Conservation (phyloP, 2,113 vertebrate genomes). For the Spilogale gracilis region DNA sequence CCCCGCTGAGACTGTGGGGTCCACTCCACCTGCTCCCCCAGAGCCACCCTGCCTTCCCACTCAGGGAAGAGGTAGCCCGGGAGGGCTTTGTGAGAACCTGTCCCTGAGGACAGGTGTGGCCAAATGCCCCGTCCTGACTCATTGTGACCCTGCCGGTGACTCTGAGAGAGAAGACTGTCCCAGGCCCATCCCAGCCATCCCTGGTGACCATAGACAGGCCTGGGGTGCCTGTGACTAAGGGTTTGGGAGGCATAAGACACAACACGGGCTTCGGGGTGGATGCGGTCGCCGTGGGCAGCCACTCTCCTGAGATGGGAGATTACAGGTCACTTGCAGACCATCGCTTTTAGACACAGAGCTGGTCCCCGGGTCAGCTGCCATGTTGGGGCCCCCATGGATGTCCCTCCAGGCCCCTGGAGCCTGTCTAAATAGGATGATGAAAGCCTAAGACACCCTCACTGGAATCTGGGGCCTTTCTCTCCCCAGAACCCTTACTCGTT, state of each 20-base stretch:
- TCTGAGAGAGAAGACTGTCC: not conserved
- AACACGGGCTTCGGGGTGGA: not conserved
- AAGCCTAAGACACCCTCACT: not conserved
- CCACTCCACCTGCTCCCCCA: accelerated
- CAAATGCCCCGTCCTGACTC: not conserved
- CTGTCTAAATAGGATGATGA: not conserved
- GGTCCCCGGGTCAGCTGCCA: accelerated
- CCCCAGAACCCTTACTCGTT: not conserved
- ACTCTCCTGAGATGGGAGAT: not conserved
- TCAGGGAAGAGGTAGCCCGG: not conserved
- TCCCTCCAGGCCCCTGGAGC: not conserved
- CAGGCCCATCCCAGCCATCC: not conserved
- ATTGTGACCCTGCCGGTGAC: not conserved
- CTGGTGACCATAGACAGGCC: not conserved
- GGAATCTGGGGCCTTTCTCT: not conserved
- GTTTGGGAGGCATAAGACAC: accelerated
- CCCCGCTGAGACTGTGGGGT: not conserved
- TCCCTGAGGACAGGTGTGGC: accelerated
- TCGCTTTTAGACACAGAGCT: not conserved
- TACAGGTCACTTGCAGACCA: not conserved
- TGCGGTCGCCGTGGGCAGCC: not conserved
- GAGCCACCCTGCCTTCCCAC: not conserved
- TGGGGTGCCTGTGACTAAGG: accelerated
- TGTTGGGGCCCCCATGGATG: accelerated
- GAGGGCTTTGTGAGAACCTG: not conserved